Percentiles rank a stretch among this genome's conserved stretches.
These are phyloP conservation scores for Volucella inanis DNA, from an alignment of 2,888 invertebrate species.

Conservation along the genomic window DNA sequence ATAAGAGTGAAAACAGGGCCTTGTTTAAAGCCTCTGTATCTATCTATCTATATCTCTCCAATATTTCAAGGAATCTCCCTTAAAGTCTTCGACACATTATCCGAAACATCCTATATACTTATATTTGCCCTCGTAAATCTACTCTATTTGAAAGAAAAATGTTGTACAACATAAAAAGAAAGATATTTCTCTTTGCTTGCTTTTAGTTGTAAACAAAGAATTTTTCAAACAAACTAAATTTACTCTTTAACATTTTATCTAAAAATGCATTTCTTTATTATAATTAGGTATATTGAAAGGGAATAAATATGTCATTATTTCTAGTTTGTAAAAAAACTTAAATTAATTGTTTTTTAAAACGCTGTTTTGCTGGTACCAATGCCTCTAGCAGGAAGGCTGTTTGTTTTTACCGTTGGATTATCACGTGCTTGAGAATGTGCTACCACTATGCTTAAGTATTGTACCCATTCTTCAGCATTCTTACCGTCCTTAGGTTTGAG, in stretches of 20 bases:
- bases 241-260: slow-evolving; percentile 8
- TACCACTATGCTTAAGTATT: slow-evolving; percentile 95
- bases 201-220: too few species aligned
- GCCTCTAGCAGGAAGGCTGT: slow-evolving; percentile 83
- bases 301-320: slow-evolving; percentile 45
- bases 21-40: too few species aligned
- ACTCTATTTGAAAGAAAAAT: too few species aligned
- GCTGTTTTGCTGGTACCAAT: slow-evolving; percentile 82
- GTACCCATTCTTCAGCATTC: slow-evolving; percentile 98
- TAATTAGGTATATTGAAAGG: slow-evolving; percentile 44
- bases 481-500: slow-evolving; percentile 97
- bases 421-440: slow-evolving; percentile 86
- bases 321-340: slow-evolving; percentile 43
- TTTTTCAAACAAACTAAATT: neutral
- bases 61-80: too few species aligned
- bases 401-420: slow-evolving; percentile 83
- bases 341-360: slow-evolving; percentile 76
- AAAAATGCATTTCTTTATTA: slow-evolving; percentile 34
- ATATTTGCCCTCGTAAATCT: too few species aligned
- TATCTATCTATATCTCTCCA: too few species aligned
- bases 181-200: too few species aligned
- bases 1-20: too few species aligned
- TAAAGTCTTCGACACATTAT: too few species aligned
- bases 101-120: too few species aligned
- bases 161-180: too few species aligned